Base-by-base conservation (phyloP, 1,140 invertebrate species). In the Drosophila kikkawai region DNA sequence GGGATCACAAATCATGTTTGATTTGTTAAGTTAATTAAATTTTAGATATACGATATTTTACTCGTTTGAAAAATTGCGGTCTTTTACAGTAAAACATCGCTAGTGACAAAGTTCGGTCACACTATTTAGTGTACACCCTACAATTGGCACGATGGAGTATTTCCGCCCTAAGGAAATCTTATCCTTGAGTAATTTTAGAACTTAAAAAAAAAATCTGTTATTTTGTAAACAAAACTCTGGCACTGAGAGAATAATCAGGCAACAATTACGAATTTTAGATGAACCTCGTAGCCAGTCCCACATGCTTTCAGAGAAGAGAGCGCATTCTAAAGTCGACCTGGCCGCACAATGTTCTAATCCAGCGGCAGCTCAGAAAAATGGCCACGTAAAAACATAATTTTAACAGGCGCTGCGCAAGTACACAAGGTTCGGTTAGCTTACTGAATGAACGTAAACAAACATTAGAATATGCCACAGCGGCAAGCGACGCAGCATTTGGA, bases 331-430 rank as follows among this genome's bases (percentile, higher is more conserved):
- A 44, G 64, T 69, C 65, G 48, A 37, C n/a, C 17, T 37, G 8
- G 22, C 45, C 12, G 22, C 9, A 8, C 19, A 13, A 29, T 51
- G 13, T 50, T 53, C 45, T 36, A 42, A 51, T 58, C 51, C 37
- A 58, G 36, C 69, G 29, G 34, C 29, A 36, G 65, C 29, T 59
- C 11, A 34, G 44, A 73, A 80, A 84, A 80, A 22, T 56, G 32
- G 81, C 81, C 81, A 84, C 81, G 81, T 83, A 82, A 83, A 81
- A 79, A 44, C 2, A 48, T 26, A 60, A 44, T 48, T 41, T 19
- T 39, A 55, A 59, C 37, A 50, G n/a, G 58, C 56, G 47, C 39
- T 65, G 58, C 50, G 47, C 29, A 69, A 57, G 48, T 58, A 66
- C 37, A 44, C 11, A 48, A 26, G 19, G 42, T 29, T 34, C 41